Evolutionary conservation across 2,113 vertebrate species (phyloP).

Genomic region (Chunga burmeisteri): DNA sequence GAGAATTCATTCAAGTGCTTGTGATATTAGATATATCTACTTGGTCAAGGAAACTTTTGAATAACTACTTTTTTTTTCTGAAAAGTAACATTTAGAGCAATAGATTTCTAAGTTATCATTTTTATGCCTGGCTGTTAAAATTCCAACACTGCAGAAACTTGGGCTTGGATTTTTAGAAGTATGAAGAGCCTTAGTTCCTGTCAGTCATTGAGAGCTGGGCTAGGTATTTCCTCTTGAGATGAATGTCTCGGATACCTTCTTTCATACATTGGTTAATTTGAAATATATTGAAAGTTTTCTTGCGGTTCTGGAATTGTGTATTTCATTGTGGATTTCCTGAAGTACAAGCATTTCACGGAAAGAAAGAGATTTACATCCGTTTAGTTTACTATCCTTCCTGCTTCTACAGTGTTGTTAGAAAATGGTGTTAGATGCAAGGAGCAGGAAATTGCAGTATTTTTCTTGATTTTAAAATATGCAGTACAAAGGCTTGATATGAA

Average conservation of each 20-base stretch:
- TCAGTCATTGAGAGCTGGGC: background rate
- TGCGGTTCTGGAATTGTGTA: background rate
- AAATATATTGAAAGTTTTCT: background rate
- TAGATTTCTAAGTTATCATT: background rate
- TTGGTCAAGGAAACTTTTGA: background rate
- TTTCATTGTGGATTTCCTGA: background rate
- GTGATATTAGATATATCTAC: background rate
- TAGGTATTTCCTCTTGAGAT: background rate
- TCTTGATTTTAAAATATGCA: background rate
- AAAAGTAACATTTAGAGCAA: background rate
- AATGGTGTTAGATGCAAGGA: background rate
- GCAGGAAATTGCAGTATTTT: background rate
- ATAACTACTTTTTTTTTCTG: background rate
- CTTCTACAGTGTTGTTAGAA: background rate
- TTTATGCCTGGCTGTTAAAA: background rate
- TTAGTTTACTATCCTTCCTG: background rate
- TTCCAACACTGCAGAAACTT: background rate
- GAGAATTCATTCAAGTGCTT: background rate
- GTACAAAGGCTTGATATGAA: background rate
- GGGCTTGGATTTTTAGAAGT: background rate
- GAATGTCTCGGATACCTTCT: background rate
- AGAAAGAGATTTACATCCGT: background rate
- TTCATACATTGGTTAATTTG: background rate
- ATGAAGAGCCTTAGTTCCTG: background rate
- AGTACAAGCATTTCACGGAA: background rate